Conservation (phyloP, 2,113 vertebrate genomes). For the Micromys minutus region DNA sequence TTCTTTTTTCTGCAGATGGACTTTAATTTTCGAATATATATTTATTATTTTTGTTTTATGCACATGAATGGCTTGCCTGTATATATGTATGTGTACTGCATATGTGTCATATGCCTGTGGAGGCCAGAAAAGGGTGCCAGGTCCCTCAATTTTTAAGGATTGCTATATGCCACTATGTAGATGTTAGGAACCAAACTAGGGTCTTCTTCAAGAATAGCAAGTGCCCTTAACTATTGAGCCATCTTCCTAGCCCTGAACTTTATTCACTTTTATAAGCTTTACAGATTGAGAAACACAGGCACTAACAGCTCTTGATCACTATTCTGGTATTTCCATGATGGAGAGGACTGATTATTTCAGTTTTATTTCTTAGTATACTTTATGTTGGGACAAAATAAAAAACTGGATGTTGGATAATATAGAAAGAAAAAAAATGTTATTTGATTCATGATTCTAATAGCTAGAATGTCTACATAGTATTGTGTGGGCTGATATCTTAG, state of each 20-base stretch:
- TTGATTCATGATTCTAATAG: neutral
- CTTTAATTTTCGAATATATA: neutral
- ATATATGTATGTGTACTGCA: neutral
- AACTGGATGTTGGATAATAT: neutral
- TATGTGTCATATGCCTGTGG: neutral
- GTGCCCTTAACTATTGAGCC: neutral
- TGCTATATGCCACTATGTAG: neutral
- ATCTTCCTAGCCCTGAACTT: neutral
- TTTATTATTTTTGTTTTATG: neutral
- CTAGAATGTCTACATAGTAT: neutral
- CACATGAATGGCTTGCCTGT: neutral
- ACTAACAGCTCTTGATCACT: neutral
- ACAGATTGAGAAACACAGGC: neutral
- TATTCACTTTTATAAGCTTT: neutral
- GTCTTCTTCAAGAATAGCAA: neutral
- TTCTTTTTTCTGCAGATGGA: neutral
- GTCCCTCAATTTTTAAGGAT: neutral
- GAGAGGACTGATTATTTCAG: neutral
- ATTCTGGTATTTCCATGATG: neutral
- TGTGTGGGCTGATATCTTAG: neutral
- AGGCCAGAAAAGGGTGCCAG: neutral
- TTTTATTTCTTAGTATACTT: neutral
- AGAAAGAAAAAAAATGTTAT: neutral
- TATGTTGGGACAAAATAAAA: neutral
- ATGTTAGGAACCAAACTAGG: neutral